These are phyloP conservation scores for Rhegmatorhina hoffmannsi DNA, from an alignment of 2,113 vertebrate genomes.

Conservation along the genomic window DNA sequence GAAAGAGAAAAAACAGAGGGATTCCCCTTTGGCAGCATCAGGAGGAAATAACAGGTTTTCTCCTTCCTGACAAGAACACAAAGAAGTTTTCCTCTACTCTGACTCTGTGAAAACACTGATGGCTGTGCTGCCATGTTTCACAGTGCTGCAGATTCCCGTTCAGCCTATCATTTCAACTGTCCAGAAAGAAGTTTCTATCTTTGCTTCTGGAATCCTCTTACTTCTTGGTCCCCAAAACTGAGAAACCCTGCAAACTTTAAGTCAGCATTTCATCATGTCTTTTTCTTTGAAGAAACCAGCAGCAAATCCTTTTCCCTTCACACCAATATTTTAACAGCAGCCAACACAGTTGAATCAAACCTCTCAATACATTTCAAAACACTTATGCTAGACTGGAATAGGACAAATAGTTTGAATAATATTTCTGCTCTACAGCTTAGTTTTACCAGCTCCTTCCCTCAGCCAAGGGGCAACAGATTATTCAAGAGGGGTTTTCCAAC, in stretches of 20 bases:
- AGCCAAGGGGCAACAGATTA: background rate
- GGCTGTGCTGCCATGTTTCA: background rate
- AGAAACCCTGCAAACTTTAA: background rate
- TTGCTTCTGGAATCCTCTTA: background rate
- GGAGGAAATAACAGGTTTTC: slow-evolving; percentile 46
- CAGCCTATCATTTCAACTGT: background rate
- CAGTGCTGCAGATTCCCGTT: background rate
- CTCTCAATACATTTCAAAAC: background rate
- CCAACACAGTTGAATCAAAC: background rate
- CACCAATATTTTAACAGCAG: background rate
- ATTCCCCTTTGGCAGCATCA: slow-evolving; percentile 62
- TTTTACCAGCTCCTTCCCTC: background rate
- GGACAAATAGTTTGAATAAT: background rate
- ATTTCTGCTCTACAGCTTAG: background rate
- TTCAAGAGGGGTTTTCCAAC: background rate
- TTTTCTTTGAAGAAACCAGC: background rate
- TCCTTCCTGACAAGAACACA: background rate
- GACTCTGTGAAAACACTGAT: background rate
- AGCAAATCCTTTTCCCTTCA: background rate
- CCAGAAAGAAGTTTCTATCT: fast-evolving
- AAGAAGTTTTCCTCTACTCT: background rate
- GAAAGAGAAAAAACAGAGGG: slow-evolving; percentile 32
- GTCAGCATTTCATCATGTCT: background rate
- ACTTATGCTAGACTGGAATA: background rate
- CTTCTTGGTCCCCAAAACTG: background rate